These are phyloP conservation scores for Epistrophe eligans DNA, from an alignment of 2,888 invertebrate genomes.

Conservation along the genomic window DNA sequence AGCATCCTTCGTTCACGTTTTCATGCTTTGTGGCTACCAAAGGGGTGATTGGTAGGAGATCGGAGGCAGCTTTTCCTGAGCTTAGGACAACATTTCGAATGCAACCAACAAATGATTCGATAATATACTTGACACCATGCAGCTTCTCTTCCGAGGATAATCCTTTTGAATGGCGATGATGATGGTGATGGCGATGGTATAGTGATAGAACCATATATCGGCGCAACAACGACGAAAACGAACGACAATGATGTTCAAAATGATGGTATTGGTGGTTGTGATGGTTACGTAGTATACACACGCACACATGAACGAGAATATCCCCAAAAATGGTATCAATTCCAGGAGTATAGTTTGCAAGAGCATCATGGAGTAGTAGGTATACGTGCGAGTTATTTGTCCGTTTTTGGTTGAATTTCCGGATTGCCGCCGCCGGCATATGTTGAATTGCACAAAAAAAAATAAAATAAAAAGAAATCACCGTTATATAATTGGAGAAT, in stretches of 20 bases:
- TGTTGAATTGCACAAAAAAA: background rate
- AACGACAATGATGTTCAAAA: constrained; percentile 19
- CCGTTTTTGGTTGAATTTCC: constrained; percentile 42
- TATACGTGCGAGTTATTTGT: constrained; percentile 56
- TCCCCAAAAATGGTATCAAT: constrained; percentile 28
- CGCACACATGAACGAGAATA: background rate
- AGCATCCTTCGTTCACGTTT: constrained; percentile 95
- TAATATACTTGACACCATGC: constrained; percentile 95
- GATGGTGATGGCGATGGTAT: constrained; percentile 38
- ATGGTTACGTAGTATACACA: background rate
- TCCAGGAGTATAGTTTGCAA: constrained; percentile 27
- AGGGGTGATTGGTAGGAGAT: constrained; percentile 91
- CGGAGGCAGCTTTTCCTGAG: constrained; percentile 93
- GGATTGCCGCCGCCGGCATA: constrained; percentile 26
- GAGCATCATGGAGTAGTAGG: background rate
- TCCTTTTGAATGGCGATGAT: constrained; percentile 83
- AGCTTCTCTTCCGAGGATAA: constrained; percentile 94
- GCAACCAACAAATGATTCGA: constrained; percentile 96
- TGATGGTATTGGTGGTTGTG: constrained; percentile 31
- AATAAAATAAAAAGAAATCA: constrained; percentile 9
- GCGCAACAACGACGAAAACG: background rate
- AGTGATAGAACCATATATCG: constrained; percentile 2
- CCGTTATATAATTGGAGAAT: constrained; percentile 51
- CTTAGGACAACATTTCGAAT: constrained; percentile 94
- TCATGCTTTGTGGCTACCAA: constrained; percentile 94